Conservation (phyloP, 1,140 invertebrate species). For the Panagrolaimus sp. region DNA sequence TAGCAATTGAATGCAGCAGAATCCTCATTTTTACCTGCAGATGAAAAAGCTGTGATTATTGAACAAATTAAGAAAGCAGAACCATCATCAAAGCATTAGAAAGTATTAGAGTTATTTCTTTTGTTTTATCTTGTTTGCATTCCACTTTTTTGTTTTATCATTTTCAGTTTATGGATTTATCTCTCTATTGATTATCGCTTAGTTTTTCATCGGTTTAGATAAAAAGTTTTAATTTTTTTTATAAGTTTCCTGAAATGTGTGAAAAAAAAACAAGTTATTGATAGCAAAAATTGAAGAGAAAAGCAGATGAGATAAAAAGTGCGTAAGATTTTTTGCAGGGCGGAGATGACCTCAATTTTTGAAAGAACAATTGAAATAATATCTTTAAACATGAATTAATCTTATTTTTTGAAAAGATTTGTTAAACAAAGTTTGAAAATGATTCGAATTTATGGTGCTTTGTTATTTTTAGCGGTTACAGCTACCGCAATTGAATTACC, state of each 20-base stretch:
- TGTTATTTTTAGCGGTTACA: constrained; percentile 11
- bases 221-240: too few species aligned
- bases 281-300: too few species aligned
- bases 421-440: neutral
- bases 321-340: neutral
- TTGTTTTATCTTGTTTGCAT: too few species aligned
- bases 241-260: too few species aligned
- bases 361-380: constrained; percentile 4
- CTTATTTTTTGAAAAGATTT: neutral
- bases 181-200: too few species aligned
- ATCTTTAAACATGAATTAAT: neutral
- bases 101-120: too few species aligned
- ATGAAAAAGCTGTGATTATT: constrained; percentile 61
- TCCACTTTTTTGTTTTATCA: too few species aligned
- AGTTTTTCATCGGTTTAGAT: too few species aligned
- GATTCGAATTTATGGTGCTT: neutral
- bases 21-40: constrained; percentile 60
- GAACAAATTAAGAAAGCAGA: constrained; percentile 8
- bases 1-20: constrained; percentile 63
- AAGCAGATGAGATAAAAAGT: too few species aligned
- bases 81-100: neutral
- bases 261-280: too few species aligned
- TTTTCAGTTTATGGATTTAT: too few species aligned
- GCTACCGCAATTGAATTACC: constrained; percentile 29
- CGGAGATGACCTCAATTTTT: constrained; percentile 12